Evolutionary conservation across 2,113 vertebrate genomes (phyloP).

Genomic region (Atlantisia rogersi): DNA sequence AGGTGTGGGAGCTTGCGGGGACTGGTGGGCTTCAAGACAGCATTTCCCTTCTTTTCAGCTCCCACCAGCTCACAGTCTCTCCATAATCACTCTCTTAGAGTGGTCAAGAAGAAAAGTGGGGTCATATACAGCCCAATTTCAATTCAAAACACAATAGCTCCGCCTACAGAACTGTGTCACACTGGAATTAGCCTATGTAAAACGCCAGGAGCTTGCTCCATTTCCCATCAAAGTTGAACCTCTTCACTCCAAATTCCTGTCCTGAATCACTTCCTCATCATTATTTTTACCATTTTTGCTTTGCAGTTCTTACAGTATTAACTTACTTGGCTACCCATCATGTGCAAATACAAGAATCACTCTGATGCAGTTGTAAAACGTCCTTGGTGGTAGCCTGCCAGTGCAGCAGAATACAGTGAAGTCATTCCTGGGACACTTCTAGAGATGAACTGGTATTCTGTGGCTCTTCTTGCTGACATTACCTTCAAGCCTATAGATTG

Average conservation of each 20-base stretch:
- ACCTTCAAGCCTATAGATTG: neutral
- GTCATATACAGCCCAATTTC: neutral
- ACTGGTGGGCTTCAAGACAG: neutral
- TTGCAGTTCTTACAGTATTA: fast-evolving
- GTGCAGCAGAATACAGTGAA: neutral
- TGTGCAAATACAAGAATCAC: neutral
- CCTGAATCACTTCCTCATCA: neutral
- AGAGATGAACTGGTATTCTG: neutral
- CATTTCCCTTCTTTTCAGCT: neutral
- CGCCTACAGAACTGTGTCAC: neutral
- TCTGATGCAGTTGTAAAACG: neutral
- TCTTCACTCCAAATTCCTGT: neutral
- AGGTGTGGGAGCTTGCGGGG: neutral
- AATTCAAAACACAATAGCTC: neutral
- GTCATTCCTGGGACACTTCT: neutral
- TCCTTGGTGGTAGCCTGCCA: neutral
- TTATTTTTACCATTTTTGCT: neutral
- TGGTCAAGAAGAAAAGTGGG: neutral
- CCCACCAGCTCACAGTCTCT: neutral
- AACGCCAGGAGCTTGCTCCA: neutral
- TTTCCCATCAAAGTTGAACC: neutral
- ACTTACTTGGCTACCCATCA: neutral
- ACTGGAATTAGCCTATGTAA: neutral
- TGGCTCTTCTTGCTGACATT: neutral
- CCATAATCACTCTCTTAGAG: neutral